Evolutionary conservation across 1,140 invertebrate genomes (phyloP).

Genomic region (Drosophila rufa): DNA sequence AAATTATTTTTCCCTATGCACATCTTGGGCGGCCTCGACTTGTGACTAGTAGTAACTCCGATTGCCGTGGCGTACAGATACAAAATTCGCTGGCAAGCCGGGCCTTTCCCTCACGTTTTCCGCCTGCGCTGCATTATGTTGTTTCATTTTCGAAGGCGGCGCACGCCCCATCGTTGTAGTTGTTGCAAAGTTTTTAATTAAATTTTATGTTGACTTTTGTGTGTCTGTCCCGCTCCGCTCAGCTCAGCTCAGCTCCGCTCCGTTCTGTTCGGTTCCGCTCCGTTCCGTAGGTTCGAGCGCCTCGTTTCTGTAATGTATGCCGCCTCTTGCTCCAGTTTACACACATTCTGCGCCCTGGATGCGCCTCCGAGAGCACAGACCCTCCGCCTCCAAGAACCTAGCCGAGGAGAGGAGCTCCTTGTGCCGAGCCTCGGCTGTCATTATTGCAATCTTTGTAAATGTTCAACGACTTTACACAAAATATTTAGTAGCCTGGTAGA

Average conservation of each 20-base stretch:
- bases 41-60: conserved; percentile 30
- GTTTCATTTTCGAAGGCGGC: conserved; percentile 50
- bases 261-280: not conserved
- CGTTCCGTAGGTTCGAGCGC: conserved; percentile 26
- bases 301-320: conserved; percentile 50
- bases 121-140: conserved; percentile 58
- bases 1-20: not conserved
- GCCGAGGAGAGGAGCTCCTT: conserved; percentile 3
- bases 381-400: not conserved
- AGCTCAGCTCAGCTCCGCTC: not conserved
- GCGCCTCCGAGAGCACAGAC: conserved; percentile 8
- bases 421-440: conserved; percentile 45
- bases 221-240: conserved; percentile 39
- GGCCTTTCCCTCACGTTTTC: conserved; percentile 30
- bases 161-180: conserved; percentile 51
- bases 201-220: conserved; percentile 78
- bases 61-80: conserved; percentile 29
- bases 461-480: conserved; percentile 61
- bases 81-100: conserved; percentile 24
- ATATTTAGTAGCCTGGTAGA: conserved; percentile 59
- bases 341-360: conserved; percentile 47
- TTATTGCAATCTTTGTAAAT: conserved; percentile 76
- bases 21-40: conserved; percentile 18
- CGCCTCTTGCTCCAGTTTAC: conserved; percentile 53
- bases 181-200: conserved; percentile 81